Evolutionary conservation across 2,888 invertebrate species (phyloP).

Genomic region (Drosophila austrosaltans): DNA sequence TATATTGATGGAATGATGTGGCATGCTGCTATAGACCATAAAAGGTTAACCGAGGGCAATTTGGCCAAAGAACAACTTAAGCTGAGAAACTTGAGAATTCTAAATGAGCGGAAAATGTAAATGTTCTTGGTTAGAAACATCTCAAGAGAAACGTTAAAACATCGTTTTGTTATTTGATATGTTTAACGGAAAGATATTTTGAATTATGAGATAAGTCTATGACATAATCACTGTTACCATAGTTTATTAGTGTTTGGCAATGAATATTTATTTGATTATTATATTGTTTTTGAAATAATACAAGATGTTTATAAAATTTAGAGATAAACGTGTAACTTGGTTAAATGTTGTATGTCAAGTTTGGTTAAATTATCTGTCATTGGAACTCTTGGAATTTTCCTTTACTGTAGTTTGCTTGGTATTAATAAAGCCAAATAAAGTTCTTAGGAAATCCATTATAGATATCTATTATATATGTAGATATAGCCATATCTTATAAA

Average conservation of each 20-base stretch:
- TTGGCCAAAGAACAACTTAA: constrained; percentile 1
- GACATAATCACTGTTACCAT: neutral
- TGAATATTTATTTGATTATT: neutral
- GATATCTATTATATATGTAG: too few relatives aligned
- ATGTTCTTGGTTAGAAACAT: neutral
- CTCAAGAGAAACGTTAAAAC: neutral
- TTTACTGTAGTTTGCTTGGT: too few relatives aligned
- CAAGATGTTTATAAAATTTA: neutral
- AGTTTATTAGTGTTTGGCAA: neutral
- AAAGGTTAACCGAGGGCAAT: constrained; percentile 3
- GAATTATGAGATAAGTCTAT: constrained; percentile 1
- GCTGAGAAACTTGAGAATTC: neutral
- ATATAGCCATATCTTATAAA: too few relatives aligned
- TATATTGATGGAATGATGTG: constrained; percentile 1
- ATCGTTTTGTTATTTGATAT: neutral
- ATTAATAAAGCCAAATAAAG: too few relatives aligned
- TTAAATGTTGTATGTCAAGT: neutral
- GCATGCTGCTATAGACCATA: neutral
- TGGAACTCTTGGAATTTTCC: too few relatives aligned
- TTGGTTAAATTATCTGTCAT: too few relatives aligned
- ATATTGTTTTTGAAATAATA: too few relatives aligned
- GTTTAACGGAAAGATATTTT: neutral
- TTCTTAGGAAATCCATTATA: too few relatives aligned
- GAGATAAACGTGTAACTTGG: neutral
- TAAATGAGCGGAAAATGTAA: constrained; percentile 10